These are phyloP conservation scores for Listrodromus nycthemerus DNA, from an alignment of 2,888 invertebrate genomes.

Conservation along the genomic window DNA sequence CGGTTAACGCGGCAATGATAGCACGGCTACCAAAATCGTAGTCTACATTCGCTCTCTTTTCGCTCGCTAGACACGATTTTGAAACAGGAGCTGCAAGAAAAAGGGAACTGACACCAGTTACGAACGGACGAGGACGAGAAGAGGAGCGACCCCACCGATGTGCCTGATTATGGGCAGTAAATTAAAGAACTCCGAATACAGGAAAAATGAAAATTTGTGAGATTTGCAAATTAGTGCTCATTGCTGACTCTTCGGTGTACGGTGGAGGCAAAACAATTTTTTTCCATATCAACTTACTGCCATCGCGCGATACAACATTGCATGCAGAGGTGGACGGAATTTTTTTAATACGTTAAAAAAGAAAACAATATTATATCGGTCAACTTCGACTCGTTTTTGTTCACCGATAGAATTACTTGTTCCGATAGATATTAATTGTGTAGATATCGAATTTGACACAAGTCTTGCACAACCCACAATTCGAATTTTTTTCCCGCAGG, in stretches of 20 bases:
- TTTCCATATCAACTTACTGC: background rate
- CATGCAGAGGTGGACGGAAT: background rate
- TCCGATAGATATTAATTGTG: too few relatives aligned
- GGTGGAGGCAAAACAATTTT: background rate
- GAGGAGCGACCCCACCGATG: background rate
- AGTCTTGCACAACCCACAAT: too few relatives aligned
- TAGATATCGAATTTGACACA: too few relatives aligned
- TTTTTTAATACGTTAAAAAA: too few relatives aligned
- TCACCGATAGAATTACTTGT: too few relatives aligned
- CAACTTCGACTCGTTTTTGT: too few relatives aligned
- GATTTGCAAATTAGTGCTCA: background rate
- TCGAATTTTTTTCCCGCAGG: too few relatives aligned
- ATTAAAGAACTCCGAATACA: constrained; percentile 19
- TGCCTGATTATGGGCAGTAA: background rate
- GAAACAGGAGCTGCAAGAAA: constrained; percentile 9
- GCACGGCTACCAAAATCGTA: constrained; percentile 45
- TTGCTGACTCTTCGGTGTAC: background rate
- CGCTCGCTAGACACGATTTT: background rate
- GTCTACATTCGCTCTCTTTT: constrained; percentile 21
- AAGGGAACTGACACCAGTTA: background rate
- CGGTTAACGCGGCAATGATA: constrained; percentile 51
- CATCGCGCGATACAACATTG: background rate
- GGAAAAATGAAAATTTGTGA: constrained; percentile 1
- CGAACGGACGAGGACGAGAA: background rate
- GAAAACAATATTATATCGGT: too few relatives aligned